A percentile compares a stretch with the other conserved stretches of the same genome.
Conservation (phyloP, 2,797 vertebrate species). For the Caiman crocodilus region DNA sequence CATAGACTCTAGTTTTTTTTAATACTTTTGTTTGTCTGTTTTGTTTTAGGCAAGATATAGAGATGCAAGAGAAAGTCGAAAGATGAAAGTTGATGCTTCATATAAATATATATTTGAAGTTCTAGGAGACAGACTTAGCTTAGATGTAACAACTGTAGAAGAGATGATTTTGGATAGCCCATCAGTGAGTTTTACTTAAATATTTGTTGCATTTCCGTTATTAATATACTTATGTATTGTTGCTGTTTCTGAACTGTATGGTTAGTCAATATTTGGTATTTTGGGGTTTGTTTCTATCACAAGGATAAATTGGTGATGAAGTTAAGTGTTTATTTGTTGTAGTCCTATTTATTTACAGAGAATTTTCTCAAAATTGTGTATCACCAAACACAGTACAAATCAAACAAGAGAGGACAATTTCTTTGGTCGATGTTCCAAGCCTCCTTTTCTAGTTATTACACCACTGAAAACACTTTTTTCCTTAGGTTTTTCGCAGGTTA, state of each 20-base stretch:
- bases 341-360: too few relatives aligned
- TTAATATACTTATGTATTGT: not conserved
- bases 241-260: not conserved
- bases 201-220: not conserved
- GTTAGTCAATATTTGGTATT: not conserved
- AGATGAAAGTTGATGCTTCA: slow-evolving; percentile 75
- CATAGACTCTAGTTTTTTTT: not conserved
- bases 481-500: too few relatives aligned
- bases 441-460: too few relatives aligned
- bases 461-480: too few relatives aligned
- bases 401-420: too few relatives aligned
- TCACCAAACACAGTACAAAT: too few relatives aligned
- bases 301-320: not conserved
- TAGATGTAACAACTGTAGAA: slow-evolving; percentile 79
- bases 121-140: slow-evolving; percentile 74
- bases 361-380: too few relatives aligned
- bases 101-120: slow-evolving; percentile 87
- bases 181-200: slow-evolving; percentile 81
- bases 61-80: slow-evolving; percentile 82
- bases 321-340: too few relatives aligned
- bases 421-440: too few relatives aligned
- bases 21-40: slow-evolving; percentile 16
- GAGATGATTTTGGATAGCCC: slow-evolving; percentile 86
- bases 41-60: slow-evolving; percentile 79
- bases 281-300: not conserved